A percentile compares a stretch with the other conserved stretches of the same genome.
phyloP scores from a whole-genome alignment of 2,797 vertebrate species.

The Alfaro cultratus region DNA sequence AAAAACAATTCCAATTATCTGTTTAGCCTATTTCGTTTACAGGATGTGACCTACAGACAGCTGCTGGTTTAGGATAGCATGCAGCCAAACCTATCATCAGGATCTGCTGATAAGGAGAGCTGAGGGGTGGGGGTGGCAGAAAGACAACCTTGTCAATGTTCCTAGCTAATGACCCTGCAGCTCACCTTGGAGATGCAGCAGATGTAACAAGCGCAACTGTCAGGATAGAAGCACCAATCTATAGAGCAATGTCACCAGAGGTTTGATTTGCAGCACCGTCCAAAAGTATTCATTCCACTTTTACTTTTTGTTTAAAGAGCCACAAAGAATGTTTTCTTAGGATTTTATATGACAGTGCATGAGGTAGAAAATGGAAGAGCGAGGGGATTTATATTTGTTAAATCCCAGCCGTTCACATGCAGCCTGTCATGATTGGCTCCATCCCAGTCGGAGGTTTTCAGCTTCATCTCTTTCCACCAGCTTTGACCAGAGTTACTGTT shows the following conservation, averaged over 20 bases:
- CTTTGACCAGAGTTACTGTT: too few species aligned
- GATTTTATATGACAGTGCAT: background rate
- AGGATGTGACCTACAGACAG: background rate
- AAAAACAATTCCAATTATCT: background rate
- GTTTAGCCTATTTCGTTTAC: background rate
- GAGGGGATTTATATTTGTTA: too few species aligned
- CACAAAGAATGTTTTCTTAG: background rate
- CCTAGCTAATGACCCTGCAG: slow-evolving; percentile 2
- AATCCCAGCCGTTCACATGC: too few species aligned
- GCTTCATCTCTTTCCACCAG: too few species aligned
- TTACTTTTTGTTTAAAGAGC: background rate
- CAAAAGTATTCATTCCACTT: background rate
- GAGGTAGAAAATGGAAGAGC: too few species aligned
- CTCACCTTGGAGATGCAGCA: background rate
- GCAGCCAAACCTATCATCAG: background rate
- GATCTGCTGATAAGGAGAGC: background rate
- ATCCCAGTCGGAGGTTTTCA: too few species aligned
- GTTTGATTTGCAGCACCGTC: background rate
- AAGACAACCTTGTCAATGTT: background rate
- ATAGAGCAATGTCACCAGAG: background rate
- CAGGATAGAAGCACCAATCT: background rate
- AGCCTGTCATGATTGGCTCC: too few species aligned
- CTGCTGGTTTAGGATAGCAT: background rate
- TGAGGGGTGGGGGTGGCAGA: background rate
- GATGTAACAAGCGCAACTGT: background rate